phyloP scores from a whole-genome alignment of 2,797 vertebrate species.

The Amniataba percoides region DNA sequence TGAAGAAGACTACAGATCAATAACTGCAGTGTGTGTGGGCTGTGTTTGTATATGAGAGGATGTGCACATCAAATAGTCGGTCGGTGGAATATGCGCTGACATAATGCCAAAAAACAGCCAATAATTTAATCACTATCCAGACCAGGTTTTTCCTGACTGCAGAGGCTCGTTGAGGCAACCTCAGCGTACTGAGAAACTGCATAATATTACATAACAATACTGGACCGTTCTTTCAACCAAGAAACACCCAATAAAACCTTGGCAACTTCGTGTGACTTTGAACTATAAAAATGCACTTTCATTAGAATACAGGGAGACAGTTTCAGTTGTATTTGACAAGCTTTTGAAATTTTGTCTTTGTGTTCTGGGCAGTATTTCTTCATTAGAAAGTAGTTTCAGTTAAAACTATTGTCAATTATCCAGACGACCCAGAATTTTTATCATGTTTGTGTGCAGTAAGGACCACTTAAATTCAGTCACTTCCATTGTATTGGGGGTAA shows the following conservation, averaged over 20 bases:
- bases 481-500: not conserved
- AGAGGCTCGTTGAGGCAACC: conserved; percentile 35
- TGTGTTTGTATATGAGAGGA: conserved; percentile 25
- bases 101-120: conserved; percentile 49
- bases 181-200: conserved; percentile 20
- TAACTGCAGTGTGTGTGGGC: conserved; percentile 48
- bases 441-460: not conserved
- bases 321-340: not conserved
- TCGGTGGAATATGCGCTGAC: conserved; percentile 51
- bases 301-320: not conserved
- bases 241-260: conserved; percentile 1
- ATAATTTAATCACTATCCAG: conserved; percentile 49
- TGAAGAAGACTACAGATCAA: conserved; percentile 65
- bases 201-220: conserved; percentile 51
- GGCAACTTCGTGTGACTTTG: no score
- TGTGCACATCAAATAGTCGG: conserved; percentile 26
- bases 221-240: conserved; percentile 4
- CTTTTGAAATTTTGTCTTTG: not conserved
- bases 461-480: not conserved
- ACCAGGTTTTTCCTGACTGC: conserved; percentile 39
- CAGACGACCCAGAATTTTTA: not conserved
- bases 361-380: not conserved
- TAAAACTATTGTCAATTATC: not conserved
- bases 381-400: not conserved
- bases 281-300: not conserved